These are phyloP conservation scores for Syrmaticus mikado DNA, from an alignment of 2,113 vertebrate genomes.

Conservation along the genomic window DNA sequence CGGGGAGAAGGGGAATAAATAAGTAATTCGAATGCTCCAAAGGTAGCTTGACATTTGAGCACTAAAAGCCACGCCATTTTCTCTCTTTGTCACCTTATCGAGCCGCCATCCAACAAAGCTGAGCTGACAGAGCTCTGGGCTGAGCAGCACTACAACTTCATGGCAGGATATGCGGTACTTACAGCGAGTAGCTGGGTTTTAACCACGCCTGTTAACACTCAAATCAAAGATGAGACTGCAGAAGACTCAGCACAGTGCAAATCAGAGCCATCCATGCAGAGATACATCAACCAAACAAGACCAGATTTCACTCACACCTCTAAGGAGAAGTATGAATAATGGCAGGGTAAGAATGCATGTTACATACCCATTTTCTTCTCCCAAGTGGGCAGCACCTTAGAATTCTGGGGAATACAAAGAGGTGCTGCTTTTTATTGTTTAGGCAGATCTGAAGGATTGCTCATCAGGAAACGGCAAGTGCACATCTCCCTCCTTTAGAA, in stretches of 20 bases:
- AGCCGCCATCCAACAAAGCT: neutral
- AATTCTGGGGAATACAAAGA: neutral
- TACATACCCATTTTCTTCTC: neutral
- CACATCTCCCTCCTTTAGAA: neutral
- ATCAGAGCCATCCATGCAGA: neutral
- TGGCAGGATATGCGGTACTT: neutral
- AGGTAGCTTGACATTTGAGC: neutral
- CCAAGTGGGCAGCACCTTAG: neutral
- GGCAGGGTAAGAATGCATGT: neutral
- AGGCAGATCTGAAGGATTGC: neutral
- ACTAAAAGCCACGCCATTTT: neutral
- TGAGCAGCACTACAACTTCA: neutral
- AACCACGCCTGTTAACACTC: neutral
- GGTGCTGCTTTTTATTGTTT: neutral
- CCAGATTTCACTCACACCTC: neutral
- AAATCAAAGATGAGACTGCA: neutral
- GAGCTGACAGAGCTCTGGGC: neutral
- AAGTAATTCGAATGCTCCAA: neutral
- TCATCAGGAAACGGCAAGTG: neutral
- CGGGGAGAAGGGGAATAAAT: too few species aligned
- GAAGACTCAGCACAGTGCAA: neutral
- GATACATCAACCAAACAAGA: rapidly evolving
- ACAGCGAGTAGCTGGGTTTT: neutral
- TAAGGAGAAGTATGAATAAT: neutral
- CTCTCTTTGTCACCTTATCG: neutral